A percentile compares a stretch with the other conserved stretches of the same genome.
phyloP scores from a whole-genome alignment of 2,888 invertebrate genomes.

The Hirtodrosophila confusa region DNA sequence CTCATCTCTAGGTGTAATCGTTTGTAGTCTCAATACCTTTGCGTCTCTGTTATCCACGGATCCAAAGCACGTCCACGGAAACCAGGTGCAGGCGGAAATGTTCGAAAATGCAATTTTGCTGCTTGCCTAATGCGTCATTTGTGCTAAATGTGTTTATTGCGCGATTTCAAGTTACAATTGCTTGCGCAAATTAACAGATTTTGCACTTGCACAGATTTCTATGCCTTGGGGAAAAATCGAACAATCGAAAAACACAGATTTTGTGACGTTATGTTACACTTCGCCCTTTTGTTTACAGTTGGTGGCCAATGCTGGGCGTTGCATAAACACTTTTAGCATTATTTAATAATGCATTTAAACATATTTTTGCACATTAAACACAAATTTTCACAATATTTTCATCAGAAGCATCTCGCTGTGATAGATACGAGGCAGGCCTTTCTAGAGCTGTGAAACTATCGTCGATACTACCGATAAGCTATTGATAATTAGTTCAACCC shows the following conservation, averaged over 20 bases:
- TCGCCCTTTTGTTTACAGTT: slow-evolving; percentile 18
- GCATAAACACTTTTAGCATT: slow-evolving; percentile 39
- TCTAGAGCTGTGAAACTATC: slow-evolving; percentile 19
- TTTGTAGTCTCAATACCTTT: slow-evolving; percentile 77
- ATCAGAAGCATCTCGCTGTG: slow-evolving; percentile 47
- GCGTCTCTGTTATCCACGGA: slow-evolving; percentile 84
- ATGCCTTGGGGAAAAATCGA: slow-evolving; percentile 54
- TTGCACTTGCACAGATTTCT: slow-evolving; percentile 34
- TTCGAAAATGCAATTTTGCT: slow-evolving; percentile 83
- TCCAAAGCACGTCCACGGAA: slow-evolving; percentile 84
- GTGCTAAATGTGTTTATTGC: slow-evolving; percentile 48
- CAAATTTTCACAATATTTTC: slow-evolving; percentile 58
- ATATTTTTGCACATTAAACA: slow-evolving; percentile 44
- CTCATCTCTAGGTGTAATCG: slow-evolving; percentile 41
- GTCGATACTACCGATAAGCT: slow-evolving; percentile 23
- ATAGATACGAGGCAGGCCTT: slow-evolving; percentile 44
- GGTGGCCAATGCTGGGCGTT: slow-evolving; percentile 26
- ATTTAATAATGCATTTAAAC: slow-evolving; percentile 39
- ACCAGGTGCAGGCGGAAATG: slow-evolving; percentile 83
- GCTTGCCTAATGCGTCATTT: slow-evolving; percentile 72
- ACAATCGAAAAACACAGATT: slow-evolving; percentile 29
- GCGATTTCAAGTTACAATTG: slow-evolving; percentile 32
- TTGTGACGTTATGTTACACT: slow-evolving; percentile 13
- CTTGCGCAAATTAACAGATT: slow-evolving; percentile 40
- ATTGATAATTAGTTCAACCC: not conserved